Evolutionary conservation across 2,888 invertebrate species (phyloP), one percentile per base, ranked within the genome.

Genomic region (Eupsilia transversa): DNA sequence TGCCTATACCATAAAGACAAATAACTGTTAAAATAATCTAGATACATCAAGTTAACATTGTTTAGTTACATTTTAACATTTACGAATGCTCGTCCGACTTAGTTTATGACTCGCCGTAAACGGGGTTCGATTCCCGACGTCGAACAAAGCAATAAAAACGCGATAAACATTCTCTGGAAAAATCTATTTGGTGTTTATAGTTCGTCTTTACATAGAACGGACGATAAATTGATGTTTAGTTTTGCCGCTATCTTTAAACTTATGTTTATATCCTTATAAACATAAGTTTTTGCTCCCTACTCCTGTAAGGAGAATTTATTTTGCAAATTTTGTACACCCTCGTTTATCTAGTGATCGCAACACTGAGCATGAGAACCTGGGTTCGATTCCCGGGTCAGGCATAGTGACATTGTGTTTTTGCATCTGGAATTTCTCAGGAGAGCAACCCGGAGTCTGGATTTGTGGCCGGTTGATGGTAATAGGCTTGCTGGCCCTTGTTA

Each of bases 41-140:
- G 82, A 84, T 66, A 86, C 85, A 87, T 90, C 85, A 86, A 82
- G 71, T 87, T 86, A 86, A 91, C 89, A 85, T 84, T 84, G 87
- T 89, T 92, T 87, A 89, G 88, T 88, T 89, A 92, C 89, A 89
- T 92, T 92, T 92, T 92, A 92, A 92, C 89, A 87, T 88, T 90
- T 81, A 86, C 90, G 89, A 90, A 87, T 89, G 88, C 89, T 92
- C 91, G 90, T 91, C 91, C 87, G 83, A 87, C 87, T 91, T 89
- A 88, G 89, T 94, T 94, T 94, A 94, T 90, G 89, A 88, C 92
- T 83, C 73, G 89, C 90, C 93, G 92, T 94, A 94, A 94, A 91
- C 90, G 87, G 89, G 88, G 91, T 94, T 92, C 92, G 93, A 93
- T 92, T 93, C 91, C 86, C 88, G 88, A 87, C 91, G 86, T 90